phyloP scores from a whole-genome alignment of 2,888 invertebrate species.

The Fissipunctia ypsillon region DNA sequence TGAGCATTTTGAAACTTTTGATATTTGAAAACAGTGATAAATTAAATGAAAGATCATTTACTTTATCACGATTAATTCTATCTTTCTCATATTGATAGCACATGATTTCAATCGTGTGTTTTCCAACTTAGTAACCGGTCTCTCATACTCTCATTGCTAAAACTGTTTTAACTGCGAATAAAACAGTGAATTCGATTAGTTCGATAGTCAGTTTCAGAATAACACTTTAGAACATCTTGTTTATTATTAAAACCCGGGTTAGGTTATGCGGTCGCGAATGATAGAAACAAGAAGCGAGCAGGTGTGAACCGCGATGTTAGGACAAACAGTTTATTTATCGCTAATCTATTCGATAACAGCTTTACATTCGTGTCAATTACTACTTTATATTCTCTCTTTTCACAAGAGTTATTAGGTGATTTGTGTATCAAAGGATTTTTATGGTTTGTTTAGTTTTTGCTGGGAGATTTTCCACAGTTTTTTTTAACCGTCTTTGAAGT shows the following conservation, averaged over 20 bases:
- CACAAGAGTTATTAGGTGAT: slow-evolving; percentile 14
- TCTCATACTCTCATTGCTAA: background rate
- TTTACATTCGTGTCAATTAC: slow-evolving; percentile 54
- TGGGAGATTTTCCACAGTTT: background rate
- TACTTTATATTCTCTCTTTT: slow-evolving; percentile 34
- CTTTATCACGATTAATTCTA: background rate
- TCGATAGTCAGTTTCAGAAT: slow-evolving; percentile 36
- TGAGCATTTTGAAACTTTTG: background rate
- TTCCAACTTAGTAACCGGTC: background rate
- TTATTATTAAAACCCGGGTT: slow-evolving; percentile 48
- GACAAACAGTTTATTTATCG: slow-evolving; percentile 51
- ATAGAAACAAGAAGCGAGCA: slow-evolving; percentile 54
- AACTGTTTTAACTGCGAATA: background rate
- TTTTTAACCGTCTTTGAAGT: background rate
- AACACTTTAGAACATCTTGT: slow-evolving; percentile 35
- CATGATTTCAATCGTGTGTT: background rate
- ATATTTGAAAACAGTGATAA: background rate
- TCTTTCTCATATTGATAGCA: background rate
- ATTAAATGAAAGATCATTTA: background rate
- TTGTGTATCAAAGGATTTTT: slow-evolving; percentile 3
- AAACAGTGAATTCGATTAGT: background rate
- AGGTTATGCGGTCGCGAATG: slow-evolving; percentile 56
- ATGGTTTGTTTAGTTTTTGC: background rate
- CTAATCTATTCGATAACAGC: slow-evolving; percentile 48
- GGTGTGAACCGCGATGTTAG: slow-evolving; percentile 43